Conservation (phyloP, 2,888 invertebrate genomes). For the Encarsia formosa region DNA sequence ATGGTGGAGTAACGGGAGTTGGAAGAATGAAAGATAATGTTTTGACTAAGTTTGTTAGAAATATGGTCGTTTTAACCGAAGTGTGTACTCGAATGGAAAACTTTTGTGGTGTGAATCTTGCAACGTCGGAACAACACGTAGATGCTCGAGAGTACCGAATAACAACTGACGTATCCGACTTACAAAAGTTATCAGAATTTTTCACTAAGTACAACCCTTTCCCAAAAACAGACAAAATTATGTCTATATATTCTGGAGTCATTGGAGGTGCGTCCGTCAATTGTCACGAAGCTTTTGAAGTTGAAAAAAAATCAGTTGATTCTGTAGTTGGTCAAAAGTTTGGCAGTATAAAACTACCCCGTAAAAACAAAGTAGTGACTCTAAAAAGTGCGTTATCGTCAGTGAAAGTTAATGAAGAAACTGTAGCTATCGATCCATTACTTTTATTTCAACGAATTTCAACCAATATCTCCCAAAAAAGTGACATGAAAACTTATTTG, state of each 20-base stretch:
- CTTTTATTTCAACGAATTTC: conserved; percentile 40
- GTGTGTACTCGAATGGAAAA: conserved; percentile 29
- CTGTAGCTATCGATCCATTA: background rate
- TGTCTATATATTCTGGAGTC: conserved; percentile 30
- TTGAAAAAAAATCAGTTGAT: conserved; percentile 28
- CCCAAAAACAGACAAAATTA: conserved; percentile 24
- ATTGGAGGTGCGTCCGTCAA: conserved; percentile 30
- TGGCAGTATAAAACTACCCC: background rate
- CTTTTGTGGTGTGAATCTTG: conserved; percentile 3
- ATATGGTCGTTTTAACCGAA: conserved; percentile 10
- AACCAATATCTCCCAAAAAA: conserved; percentile 29
- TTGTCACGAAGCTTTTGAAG: conserved; percentile 35
- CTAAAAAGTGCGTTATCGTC: background rate
- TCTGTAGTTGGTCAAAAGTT: background rate
- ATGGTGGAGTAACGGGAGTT: conserved; percentile 34
- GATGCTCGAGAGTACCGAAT: conserved; percentile 44
- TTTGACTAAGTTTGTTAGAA: conserved; percentile 11
- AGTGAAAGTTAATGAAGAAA: background rate
- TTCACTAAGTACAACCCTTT: conserved; percentile 41
- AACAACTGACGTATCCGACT: conserved; percentile 36
- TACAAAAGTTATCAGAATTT: conserved; percentile 39
- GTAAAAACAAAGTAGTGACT: background rate
- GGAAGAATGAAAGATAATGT: too few relatives aligned
- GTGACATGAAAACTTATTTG: conserved; percentile 34
- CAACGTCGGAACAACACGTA: conserved; percentile 41